Base-by-base conservation (phyloP, 37 sponge, comb jelly and placozoan genomes). In the Aplysina aerophoba region DNA sequence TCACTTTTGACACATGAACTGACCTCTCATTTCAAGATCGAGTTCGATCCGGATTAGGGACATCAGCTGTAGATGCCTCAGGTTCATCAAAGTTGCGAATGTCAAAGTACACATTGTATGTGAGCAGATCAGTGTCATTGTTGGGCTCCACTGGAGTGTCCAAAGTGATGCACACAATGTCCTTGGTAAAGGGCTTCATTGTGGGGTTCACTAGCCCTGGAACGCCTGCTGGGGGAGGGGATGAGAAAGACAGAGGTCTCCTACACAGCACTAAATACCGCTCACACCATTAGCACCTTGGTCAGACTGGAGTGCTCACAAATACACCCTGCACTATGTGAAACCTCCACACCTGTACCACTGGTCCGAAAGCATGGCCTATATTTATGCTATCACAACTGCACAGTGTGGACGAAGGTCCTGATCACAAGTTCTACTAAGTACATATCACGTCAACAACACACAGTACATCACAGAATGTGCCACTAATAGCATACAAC, bases 141-240 rank as follows among this genome's bases (percentile, higher is more conserved):
- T 75, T 75, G 25, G 78, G 53, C 41, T 75, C 38, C 41, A 54
- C n/a, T 31, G 78, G 78, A 36, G 78, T 53, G 78, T 75, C 50
- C 78, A 53, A 75, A 40, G 38, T 75, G n/a, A 75, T 50, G 41
- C 78, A 1, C 22, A 75, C 78, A 75, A 53, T 75, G 4, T 31
- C 37, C 37, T 24, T 50, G 20, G 78, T 53, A 25, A 75, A 75
- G 37, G 78, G 54, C 54, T 75, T 54, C 21, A 75, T 54, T 75
- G 44, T 25, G 16, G 53, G 25, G 1, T 19, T 50, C 24, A 75
- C 78, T 22, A 40, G 21, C 5, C 78, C 78, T 25, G 78, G 78
- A 39, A 38, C 22, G 17, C 78, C 78, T 41, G 31, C 78, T 75
- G 54, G 64, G 28, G 64, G 8, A 8, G 50, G 50, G n/a, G n/a